Conservation (phyloP, 2,888 invertebrate genomes). For the Podotricha telesiphe region DNA sequence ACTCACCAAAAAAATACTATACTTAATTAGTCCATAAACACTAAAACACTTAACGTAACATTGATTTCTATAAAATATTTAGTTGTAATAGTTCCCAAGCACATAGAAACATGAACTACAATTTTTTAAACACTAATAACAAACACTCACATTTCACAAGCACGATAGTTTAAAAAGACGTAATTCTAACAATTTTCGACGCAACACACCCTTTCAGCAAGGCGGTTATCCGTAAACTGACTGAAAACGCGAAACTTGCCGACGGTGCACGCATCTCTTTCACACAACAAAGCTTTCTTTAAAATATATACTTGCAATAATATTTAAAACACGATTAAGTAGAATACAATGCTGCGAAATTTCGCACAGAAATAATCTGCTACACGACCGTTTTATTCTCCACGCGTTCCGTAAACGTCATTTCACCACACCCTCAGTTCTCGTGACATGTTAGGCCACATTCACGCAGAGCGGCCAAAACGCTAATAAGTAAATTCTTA, state of each 20-base stretch:
- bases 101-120: slow-evolving; percentile 1
- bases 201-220: slow-evolving; percentile 29
- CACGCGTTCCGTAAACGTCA: slow-evolving; percentile 23
- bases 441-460: slow-evolving; percentile 27
- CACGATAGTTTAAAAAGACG: slow-evolving; percentile 32
- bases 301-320: slow-evolving; percentile 44
- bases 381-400: slow-evolving; percentile 11
- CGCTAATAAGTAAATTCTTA: slow-evolving; percentile 14
- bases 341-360: slow-evolving; percentile 38
- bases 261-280: slow-evolving; percentile 46
- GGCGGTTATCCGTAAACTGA: slow-evolving; percentile 45
- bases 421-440: slow-evolving; percentile 21
- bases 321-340: slow-evolving; percentile 44
- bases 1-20: slow-evolving; percentile 5
- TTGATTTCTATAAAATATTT: neutral
- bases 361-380: slow-evolving; percentile 26
- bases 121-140: slow-evolving; percentile 23
- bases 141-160: slow-evolving; percentile 29
- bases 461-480: slow-evolving; percentile 22
- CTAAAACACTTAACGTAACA: slow-evolving; percentile 2
- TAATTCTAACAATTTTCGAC: slow-evolving; percentile 21
- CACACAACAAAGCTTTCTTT: slow-evolving; percentile 45
- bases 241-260: slow-evolving; percentile 43
- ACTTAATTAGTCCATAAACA: neutral
- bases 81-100: neutral